Percentiles rank a stretch among this genome's conserved stretches.
These are phyloP conservation scores for Chaenodraco wilsoni DNA, from an alignment of 2,797 vertebrate species.

Conservation along the genomic window DNA sequence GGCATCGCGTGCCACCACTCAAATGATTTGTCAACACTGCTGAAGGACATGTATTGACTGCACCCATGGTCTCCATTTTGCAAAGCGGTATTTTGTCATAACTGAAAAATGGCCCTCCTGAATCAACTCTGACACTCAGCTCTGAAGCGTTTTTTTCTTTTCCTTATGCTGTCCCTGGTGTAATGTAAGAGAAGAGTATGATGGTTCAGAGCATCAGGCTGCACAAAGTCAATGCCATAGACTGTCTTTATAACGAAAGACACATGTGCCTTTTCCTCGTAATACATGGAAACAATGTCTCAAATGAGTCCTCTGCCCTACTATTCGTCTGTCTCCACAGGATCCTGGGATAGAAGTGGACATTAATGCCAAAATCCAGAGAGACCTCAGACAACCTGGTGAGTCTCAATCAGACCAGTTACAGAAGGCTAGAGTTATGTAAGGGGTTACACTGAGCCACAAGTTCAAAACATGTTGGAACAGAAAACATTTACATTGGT, in stretches of 20 bases:
- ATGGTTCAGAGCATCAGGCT: slow-evolving; percentile 38
- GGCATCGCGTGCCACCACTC: slow-evolving; percentile 53
- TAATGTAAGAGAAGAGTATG: slow-evolving; percentile 11
- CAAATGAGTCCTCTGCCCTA: slow-evolving; percentile 29
- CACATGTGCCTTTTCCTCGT: slow-evolving; percentile 42
- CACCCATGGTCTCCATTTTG: slow-evolving; percentile 57
- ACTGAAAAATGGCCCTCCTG: slow-evolving; percentile 57
- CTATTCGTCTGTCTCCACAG: slow-evolving; percentile 5
- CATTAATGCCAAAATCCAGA: slow-evolving; percentile 28
- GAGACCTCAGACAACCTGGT: slow-evolving; percentile 23
- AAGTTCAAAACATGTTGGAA: not conserved
- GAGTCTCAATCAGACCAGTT: slow-evolving; percentile 6
- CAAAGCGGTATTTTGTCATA: slow-evolving; percentile 65
- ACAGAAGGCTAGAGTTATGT: not conserved
- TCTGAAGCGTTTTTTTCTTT: slow-evolving; percentile 31
- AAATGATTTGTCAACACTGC: slow-evolving; percentile 67
- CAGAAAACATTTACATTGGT: not conserved
- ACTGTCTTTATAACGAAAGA: slow-evolving; percentile 48
- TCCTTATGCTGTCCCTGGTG: slow-evolving; percentile 4
- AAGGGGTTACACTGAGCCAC: not conserved
- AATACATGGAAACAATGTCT: slow-evolving; percentile 40
- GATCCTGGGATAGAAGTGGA: slow-evolving; percentile 22
- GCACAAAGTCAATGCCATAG: slow-evolving; percentile 39
- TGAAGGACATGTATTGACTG: slow-evolving; percentile 64
- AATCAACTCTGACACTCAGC: slow-evolving; percentile 59